Evolutionary conservation across 1,140 invertebrate genomes (phyloP), one percentile per base, ranked within the genome.

Genomic region (Bombus sibiricus): DNA sequence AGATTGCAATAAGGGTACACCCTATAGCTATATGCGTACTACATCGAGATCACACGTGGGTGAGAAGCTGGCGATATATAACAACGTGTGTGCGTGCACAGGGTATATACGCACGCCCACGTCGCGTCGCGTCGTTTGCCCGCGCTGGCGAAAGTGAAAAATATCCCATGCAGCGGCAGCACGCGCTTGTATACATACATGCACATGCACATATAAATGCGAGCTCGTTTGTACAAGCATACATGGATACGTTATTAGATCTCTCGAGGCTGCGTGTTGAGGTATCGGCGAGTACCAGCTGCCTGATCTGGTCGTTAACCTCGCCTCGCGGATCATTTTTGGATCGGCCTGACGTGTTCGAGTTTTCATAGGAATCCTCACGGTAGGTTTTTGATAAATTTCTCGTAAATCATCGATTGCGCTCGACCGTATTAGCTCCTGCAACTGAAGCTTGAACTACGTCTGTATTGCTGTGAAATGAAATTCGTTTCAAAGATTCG

Each of bases 231-330:
- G 78, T 59, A 81, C 74, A 13, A 43, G 62, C 73, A 68, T 71
- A 80, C 66, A 57, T 74, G 77, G 68, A 41, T 79, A 83, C 86
- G 88, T 90, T 90, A 90, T 90, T 90, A 90, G 89, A 90, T 90
- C 89, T 88, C 59, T 28, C 68, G 85, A 77, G 81, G 82, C 82
- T 59, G 69, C 86, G 78, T 84, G 88, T 64, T 76, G 86, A 88
- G 86, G 87, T 90, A 90, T 90, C 88, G 89, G 86, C 75, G 88
- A 82, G 79, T 85, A 88, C 82, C 88, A 90, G 89, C 89, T 90
- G 89, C 77, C 72, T 73, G 89, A 90, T 90, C 86, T 90, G 89
- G 89, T 90, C 89, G 89, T 90, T 90, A 90, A 90, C 89, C 89
- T 77, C 89, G 79, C 68, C 85, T 81, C 43, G 66, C 89, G 89